Base-by-base conservation (phyloP, 2,888 invertebrate species). In the Acheta domesticus region DNA sequence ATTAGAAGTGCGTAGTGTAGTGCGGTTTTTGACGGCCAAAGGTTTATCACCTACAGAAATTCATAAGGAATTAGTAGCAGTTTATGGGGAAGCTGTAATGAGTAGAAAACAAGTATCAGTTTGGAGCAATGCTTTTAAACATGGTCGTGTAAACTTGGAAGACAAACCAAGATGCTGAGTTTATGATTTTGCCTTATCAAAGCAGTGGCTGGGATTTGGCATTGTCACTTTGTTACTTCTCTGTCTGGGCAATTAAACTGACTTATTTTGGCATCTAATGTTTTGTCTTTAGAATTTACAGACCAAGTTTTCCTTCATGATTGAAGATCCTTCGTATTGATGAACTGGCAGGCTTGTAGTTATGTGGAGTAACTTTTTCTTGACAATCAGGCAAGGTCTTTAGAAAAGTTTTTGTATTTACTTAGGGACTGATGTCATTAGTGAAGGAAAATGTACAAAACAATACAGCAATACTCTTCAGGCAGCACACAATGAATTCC, bases 131-230 rank as follows among this genome's bases (percentile, higher is more conserved):
- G 62, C 62, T 19, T 62, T 62, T 12, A 62, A 62, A 62, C 62
- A 62, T 12, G 62, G 62, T 62, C 62, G 62, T 62, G 62, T 62
- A 19, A 62, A 62, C n/a, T 62, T 62, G 62, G 62, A 62, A 62
- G 62, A 62, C n/a, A 62, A 62, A n/a, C 62, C 62, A 19, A 14
- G 62, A 62, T 62, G 16, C 14, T 62, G 62, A 62, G n/a, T n/a
- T 62, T 62, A 62, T 62, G n/a, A 19, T 62, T 62, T 62, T 62
- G n/a, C 62, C 62, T n/a, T 62, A 62, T 14, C 62, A 16, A 62
- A 19, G 62, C 16, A 16, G 14, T 62, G n/a, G n/a, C 16, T 14
- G 14, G 62, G 62, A 14, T 62, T 62, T 19, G n/a, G 62, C n/a
- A 14, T 62, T 8, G 5, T n/a, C 14, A 62, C 14, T 19, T 62